Conservation (phyloP, 1,140 invertebrate genomes). For the Solenopsis fugax region DNA sequence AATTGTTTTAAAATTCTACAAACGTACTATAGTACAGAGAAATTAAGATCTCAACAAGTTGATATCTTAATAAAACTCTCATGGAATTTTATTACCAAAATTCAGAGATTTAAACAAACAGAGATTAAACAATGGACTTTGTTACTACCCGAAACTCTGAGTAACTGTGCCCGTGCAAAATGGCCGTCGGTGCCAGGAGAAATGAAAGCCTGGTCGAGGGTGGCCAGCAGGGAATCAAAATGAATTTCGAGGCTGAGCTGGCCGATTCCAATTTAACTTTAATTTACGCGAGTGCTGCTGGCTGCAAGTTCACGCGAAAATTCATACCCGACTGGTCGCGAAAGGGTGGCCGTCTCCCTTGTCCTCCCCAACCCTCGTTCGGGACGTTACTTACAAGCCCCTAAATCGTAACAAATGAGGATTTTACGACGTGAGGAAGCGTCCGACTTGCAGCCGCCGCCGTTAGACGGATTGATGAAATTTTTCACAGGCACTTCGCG, state of each 20-base stretch:
- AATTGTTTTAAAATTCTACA: neutral
- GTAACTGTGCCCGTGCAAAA: slow-evolving; percentile 26
- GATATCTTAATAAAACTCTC: neutral
- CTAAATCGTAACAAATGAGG: slow-evolving; percentile 61
- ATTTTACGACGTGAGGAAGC: slow-evolving; percentile 54
- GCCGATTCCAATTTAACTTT: slow-evolving; percentile 72
- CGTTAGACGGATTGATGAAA: slow-evolving; percentile 54
- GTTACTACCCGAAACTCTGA: slow-evolving; percentile 3
- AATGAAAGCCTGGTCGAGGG: slow-evolving; percentile 16
- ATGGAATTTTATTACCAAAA: neutral
- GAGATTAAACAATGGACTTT: neutral
- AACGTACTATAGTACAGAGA: neutral
- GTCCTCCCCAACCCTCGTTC: neutral
- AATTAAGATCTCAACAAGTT: slow-evolving; percentile 1
- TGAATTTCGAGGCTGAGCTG: slow-evolving; percentile 60
- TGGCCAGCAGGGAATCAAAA: slow-evolving; percentile 57
- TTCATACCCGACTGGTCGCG: slow-evolving; percentile 63
- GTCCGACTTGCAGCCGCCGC: slow-evolving; percentile 10
- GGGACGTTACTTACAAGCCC: slow-evolving; percentile 48
- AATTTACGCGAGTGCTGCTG: slow-evolving; percentile 69
- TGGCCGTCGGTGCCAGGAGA: neutral
- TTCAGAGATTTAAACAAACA: slow-evolving; percentile 38
- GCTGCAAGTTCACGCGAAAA: slow-evolving; percentile 61
- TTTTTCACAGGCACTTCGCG: slow-evolving; percentile 46
- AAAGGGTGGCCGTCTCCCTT: slow-evolving; percentile 13